phyloP scores from a whole-genome alignment of 2,113 vertebrate genomes.

The Axis porcinus region DNA sequence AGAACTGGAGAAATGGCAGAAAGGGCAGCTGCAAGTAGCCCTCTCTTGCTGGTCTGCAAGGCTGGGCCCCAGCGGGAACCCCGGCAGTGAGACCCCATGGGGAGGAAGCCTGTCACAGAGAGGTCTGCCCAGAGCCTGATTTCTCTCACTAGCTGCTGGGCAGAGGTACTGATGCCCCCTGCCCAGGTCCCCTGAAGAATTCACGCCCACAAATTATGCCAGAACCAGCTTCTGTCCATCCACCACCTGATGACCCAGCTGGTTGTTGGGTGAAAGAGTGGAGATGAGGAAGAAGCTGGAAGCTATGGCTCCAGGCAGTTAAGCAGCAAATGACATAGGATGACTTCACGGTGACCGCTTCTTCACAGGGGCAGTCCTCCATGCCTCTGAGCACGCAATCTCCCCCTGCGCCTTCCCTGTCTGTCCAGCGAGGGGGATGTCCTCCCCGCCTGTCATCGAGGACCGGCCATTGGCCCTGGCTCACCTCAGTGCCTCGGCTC shows the following conservation, averaged over 20 bases:
- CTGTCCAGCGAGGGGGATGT: not conserved
- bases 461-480: accelerated
- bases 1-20: not conserved
- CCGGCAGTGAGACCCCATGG: not conserved
- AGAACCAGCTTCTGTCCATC: not conserved
- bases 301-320: not conserved
- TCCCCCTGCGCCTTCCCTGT: not conserved
- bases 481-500: not conserved
- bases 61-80: not conserved
- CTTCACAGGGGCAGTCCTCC: not conserved
- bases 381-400: too few species aligned
- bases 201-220: too few species aligned
- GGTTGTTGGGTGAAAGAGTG: not conserved
- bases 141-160: not conserved
- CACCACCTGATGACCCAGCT: not conserved
- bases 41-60: not conserved
- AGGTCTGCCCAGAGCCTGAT: not conserved
- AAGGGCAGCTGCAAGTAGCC: not conserved
- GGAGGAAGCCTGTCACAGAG: not conserved
- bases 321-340: not conserved
- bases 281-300: not conserved
- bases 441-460: not conserved
- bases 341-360: not conserved
- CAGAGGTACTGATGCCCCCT: too few species aligned
- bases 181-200: not conserved